Evolutionary conservation across 2,888 invertebrate genomes (phyloP), one percentile per base, ranked within the genome.

Genomic region (Sceliomorpha sp.): DNA sequence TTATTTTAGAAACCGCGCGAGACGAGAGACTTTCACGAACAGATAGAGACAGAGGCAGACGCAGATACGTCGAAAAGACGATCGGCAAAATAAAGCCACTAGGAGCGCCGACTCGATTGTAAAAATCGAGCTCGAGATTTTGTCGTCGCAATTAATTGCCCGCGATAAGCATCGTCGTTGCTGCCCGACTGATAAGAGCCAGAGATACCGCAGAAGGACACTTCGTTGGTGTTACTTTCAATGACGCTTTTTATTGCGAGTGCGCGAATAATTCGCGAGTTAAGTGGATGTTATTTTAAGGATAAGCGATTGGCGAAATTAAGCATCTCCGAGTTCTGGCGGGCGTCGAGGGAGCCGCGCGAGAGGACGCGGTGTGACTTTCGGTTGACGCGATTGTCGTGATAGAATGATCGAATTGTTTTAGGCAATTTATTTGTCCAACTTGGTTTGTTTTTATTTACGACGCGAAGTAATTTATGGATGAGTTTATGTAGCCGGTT

Each of bases 1-100:
- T 84, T 84, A 84, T 83, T 85, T 85, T 85, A 81, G 83, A 80
- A 78, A 72, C 76, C 48, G 63, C 72, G 48, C 59, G 59, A 53
- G 66, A 66, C 64, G 37, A 64, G 58, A 45, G 39, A 58, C 56
- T 68, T 55, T 68, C 62, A 39, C 59, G 37, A 39, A 44, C 47
- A 47, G 66, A 59, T 42, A 55, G 55, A 42, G 48, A 40, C 48
- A 56, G 47, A 58, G 27, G 29, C 27, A 42, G 9, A 13, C 13
- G 29, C 55, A 29, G 13, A 45, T 39, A 50, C 51, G 58, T 53
- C 34, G 42, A 47, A 55, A 63, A 63, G 63, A 55, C 55, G 55
- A 63, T 63, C 48, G 47, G 20, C 39, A 9, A 45, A 53, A 53
- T 53, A 45, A 24, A 39, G 31, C 20, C 9, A n/a, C 15, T 13